Evolutionary conservation across 2,113 vertebrate genomes (phyloP), one percentile per base, ranked within the genome.

Genomic region (Bufo bufo): DNA sequence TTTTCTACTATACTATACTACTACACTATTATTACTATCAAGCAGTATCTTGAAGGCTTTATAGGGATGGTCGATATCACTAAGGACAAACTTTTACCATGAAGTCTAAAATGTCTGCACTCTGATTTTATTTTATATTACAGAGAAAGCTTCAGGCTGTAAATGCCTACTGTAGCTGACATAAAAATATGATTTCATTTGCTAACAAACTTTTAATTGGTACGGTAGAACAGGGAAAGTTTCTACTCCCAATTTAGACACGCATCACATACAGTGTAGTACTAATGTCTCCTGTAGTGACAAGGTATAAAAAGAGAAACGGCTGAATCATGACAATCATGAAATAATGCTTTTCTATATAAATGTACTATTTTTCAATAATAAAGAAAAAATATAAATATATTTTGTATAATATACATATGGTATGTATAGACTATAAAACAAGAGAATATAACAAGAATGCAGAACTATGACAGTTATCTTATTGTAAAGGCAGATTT

Each of bases 161-260:
- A 43, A 75, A 45, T 75, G 17, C 58, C 19, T 77, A 33, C 11
- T 77, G 69, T 50, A 20, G 74, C 16, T 77, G 84, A 59, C 84
- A 85, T 61, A 77, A 77, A 61, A 61, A 63, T 20, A 4, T 50
- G 12, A 77, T 85, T 75, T 45, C 20, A 50, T 77, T 77, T 61
- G 19, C 17, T 49, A 33, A 16, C 33, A 63, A 85, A 85, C 84
- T 85, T 85, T 84, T 85, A 85, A 77, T 85, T 85, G 58, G 16
- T 49, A n/a, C 19, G 52, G 12, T 33, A 45, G 43, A 47, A 63
- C 6, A 50, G 54, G 43, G 33, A 45, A 77, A 61, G 33, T 85
- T 84, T 84, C 49, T 54, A 54, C 63, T 83, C 71, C 82, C 82
- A 84, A 69, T 65, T 54, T 65, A 84, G 63, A 81, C 56, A 17